phyloP scores from a whole-genome alignment of 2,113 vertebrate species.

The Motacilla tschutschensis region DNA sequence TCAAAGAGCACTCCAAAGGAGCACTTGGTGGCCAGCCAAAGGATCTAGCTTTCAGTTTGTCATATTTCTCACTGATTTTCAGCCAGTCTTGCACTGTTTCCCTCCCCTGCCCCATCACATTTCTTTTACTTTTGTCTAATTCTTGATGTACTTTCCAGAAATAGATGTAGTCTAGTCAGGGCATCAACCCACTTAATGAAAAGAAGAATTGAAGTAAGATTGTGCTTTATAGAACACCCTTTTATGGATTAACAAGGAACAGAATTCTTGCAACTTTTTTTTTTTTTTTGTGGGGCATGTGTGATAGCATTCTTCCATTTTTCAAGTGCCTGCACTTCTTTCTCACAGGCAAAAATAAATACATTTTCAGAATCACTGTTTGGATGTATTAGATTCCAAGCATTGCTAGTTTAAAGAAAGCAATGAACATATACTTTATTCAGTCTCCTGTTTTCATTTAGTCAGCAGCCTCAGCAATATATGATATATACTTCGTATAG shows the following conservation, averaged over 20 bases:
- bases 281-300: not conserved
- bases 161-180: not conserved
- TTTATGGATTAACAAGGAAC: not conserved
- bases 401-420: not conserved
- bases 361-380: not conserved
- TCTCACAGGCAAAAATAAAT: not conserved
- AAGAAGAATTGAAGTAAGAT: not conserved
- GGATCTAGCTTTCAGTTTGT: conserved; percentile 13
- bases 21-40: not conserved
- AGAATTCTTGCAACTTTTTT: not conserved
- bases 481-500: not conserved
- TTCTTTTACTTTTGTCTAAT: not conserved
- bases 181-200: not conserved
- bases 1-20: conserved; percentile 2
- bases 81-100: not conserved
- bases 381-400: not conserved
- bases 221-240: not conserved
- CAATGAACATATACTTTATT: not conserved
- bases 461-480: not conserved
- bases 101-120: not conserved
- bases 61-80: not conserved
- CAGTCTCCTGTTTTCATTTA: not conserved
- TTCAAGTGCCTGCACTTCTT: not conserved
- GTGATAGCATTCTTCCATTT: not conserved
- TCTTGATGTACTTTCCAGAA: not conserved